A percentile compares a stretch with the other conserved stretches of the same genome.
phyloP scores from a whole-genome alignment of 2,888 invertebrate species.

The Alviniconcha strummeri region DNA sequence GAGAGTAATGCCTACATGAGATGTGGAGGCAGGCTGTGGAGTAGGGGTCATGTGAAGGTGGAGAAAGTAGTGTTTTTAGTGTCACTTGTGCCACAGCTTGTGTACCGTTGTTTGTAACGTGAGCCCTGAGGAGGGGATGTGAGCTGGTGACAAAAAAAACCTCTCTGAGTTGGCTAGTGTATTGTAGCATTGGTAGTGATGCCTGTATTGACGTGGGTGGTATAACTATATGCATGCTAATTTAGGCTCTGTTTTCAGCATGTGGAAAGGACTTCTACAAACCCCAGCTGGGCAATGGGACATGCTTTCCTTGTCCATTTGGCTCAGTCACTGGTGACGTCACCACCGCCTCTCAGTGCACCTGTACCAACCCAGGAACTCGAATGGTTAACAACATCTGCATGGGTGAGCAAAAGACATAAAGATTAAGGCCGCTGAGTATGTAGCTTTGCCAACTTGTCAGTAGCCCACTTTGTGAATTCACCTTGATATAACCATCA shows the following conservation, averaged over 20 bases:
- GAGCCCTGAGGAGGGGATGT: conserved; percentile 47
- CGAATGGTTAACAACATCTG: conserved; percentile 44
- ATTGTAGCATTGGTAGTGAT: too few species aligned
- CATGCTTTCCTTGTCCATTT: conserved; percentile 51
- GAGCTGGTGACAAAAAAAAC: too few species aligned
- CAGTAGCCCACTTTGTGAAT: background rate
- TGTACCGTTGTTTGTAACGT: conserved; percentile 21
- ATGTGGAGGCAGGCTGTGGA: too few species aligned
- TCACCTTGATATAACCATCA: background rate
- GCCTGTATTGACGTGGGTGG: too few species aligned
- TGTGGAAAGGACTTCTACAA: conserved; percentile 53
- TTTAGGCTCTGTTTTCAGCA: conserved; percentile 37
- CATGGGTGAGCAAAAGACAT: conserved; percentile 40
- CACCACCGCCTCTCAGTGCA: conserved; percentile 47
- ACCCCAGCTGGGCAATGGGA: conserved; percentile 45
- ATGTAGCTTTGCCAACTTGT: too few species aligned
- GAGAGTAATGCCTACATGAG: conserved; percentile 38
- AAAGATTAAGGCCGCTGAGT: too few species aligned
- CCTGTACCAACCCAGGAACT: conserved; percentile 43
- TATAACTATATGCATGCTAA: too few species aligned
- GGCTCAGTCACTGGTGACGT: conserved; percentile 41
- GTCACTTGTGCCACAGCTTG: conserved; percentile 46
- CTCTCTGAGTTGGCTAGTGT: too few species aligned
- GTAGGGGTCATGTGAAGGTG: too few species aligned
- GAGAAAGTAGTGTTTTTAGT: too few species aligned